Evolutionary conservation across 2,113 vertebrate species (phyloP).

Genomic region (Hepsetus odoe): DNA sequence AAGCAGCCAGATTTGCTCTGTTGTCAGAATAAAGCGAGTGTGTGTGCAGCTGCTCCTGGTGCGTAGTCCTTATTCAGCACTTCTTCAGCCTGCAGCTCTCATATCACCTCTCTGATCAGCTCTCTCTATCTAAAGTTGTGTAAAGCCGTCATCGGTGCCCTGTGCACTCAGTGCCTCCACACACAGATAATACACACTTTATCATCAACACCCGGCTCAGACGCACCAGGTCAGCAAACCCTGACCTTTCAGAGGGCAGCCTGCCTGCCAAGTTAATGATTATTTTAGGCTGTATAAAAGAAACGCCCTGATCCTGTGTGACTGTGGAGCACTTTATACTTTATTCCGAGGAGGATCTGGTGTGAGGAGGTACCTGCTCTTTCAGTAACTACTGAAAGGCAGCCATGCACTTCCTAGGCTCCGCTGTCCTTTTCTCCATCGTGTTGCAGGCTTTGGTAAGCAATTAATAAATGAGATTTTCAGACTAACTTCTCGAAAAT

Average conservation of each 20-base stretch:
- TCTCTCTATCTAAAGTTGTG: not conserved
- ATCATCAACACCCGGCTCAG: not conserved
- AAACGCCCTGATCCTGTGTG: not conserved
- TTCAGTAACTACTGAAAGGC: constrained; percentile 15
- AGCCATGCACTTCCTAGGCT: constrained; percentile 28
- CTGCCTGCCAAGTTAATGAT: constrained; percentile 5
- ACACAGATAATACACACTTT: not conserved
- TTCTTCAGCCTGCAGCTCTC: not conserved
- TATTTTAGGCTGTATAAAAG: not conserved
- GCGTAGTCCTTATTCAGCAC: not conserved
- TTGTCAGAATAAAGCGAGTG: too few relatives aligned
- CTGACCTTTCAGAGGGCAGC: not conserved
- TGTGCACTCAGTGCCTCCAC: constrained; percentile 23
- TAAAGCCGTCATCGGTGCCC: constrained; percentile 32
- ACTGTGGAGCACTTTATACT: not conserved
- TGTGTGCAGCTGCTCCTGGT: not conserved
- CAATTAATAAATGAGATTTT: too few relatives aligned
- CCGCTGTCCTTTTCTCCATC: constrained; percentile 35
- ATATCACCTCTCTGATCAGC: constrained; percentile 21
- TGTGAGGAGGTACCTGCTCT: not conserved
- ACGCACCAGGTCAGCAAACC: not conserved
- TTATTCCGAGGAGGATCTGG: not conserved
- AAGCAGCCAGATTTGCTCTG: too few relatives aligned
- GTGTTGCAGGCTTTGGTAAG: constrained; percentile 33
- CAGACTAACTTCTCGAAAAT: too few relatives aligned